Evolutionary conservation across 2,888 invertebrate species (phyloP), one percentile per base, ranked within the genome.

Genomic region (Heliconius aoede): DNA sequence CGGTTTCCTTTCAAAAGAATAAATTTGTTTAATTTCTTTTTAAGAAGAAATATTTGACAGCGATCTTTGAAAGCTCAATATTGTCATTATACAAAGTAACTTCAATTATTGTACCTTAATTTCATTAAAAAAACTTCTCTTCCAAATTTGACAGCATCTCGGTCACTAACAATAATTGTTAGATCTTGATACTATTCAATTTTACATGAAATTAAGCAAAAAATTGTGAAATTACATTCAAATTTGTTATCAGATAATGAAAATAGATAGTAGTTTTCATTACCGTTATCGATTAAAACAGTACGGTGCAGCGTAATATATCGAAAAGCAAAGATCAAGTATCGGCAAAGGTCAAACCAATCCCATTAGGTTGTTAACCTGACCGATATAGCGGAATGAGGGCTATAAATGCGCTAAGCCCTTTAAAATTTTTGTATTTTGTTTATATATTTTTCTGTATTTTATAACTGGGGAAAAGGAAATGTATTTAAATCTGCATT

Each of bases 291-390:
- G 55, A 69, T 69, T 69, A 69, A 69, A 55, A 28, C 55, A 55
- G 69, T 32, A 55, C n/a, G 21, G n/a, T 55, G 51, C 55, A 69
- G 32, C 55, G 69, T n/a, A 69, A 55, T 69, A 51, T 55, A 24
- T 69, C 24, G 30, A 55, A 69, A 69, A 69, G 55, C 69, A 69
- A 55, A 69, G 55, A 69, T 30, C 69, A 32, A 69, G 69, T 69
- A 69, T 69, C 69, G n/a, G 55, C 8, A 69, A 69, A 69, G 69
- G 69, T 69, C 69, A 55, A 24, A 15, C 55, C 51, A 69, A 55
- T 69, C 69, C 69, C 69, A 69, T 55, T 69, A 55, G 69, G 55
- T 69, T 69, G 69, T 69, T 69, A 55, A 55, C 30, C 69, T 55
- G 30, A 55, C 69, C 55, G 30, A 69, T 55, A n/a, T 69, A 55